These are phyloP conservation scores for Amblyteles armatorius DNA, from an alignment of 2,888 invertebrate genomes.

Conservation along the genomic window DNA sequence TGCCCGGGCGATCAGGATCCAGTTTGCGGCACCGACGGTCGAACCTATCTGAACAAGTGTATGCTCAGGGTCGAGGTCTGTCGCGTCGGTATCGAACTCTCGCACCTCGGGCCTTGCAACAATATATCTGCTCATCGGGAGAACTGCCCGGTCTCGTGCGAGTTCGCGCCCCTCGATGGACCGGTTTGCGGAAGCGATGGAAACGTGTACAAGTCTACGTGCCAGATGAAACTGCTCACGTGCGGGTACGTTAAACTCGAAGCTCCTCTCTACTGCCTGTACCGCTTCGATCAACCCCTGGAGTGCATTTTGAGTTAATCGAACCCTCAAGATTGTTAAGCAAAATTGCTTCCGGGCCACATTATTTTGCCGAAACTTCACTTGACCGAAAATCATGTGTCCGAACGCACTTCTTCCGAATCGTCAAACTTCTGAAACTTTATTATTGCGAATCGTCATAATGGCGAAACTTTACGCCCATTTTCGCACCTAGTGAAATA, in stretches of 20 bases:
- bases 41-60: slow-evolving; percentile 94
- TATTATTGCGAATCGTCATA: too few relatives aligned
- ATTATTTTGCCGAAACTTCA: too few relatives aligned
- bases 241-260: slow-evolving; percentile 89
- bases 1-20: slow-evolving; percentile 94
- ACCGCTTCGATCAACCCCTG: too few relatives aligned
- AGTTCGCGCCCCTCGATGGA: slow-evolving; percentile 94
- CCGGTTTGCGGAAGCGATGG: slow-evolving; percentile 97
- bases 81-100: slow-evolving; percentile 87
- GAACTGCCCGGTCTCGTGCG: slow-evolving; percentile 95
- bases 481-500: too few relatives aligned
- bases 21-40: slow-evolving; percentile 94
- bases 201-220: slow-evolving; percentile 96
- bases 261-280: not conserved
- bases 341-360: too few relatives aligned
- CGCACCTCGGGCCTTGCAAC: slow-evolving; percentile 88
- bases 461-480: too few relatives aligned
- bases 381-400: too few relatives aligned
- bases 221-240: slow-evolving; percentile 96
- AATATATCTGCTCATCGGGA: slow-evolving; percentile 93
- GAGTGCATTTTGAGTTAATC: too few relatives aligned
- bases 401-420: too few relatives aligned
- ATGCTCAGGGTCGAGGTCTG: slow-evolving; percentile 84
- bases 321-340: too few relatives aligned
- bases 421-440: too few relatives aligned